A percentile compares a stretch with the other conserved stretches of the same genome.
Evolutionary conservation across 1,140 invertebrate species (phyloP).

Genomic region (Acromyrmex echinatior): DNA sequence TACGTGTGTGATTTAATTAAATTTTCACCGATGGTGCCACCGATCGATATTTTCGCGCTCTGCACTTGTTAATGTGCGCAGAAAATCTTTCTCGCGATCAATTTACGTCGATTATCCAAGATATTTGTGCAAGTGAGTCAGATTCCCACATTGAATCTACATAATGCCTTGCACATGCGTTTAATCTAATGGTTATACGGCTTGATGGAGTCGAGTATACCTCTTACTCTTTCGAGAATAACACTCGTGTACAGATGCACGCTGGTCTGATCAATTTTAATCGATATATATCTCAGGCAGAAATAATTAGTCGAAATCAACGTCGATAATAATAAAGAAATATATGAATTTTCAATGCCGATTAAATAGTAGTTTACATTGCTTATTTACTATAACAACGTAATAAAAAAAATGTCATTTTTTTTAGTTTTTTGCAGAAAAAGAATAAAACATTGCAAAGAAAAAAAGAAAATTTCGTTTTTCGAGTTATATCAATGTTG

Average conservation of each 20-base stretch:
- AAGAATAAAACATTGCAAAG: no score
- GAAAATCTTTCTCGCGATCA: conserved; percentile 34
- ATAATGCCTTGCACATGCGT: conserved; percentile 70
- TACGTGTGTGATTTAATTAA: conserved; percentile 64
- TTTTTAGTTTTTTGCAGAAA: no score
- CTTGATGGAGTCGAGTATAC: conserved; percentile 59
- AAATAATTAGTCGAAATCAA: no score
- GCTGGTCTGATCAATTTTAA: conserved; percentile 31
- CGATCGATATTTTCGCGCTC: conserved; percentile 47
- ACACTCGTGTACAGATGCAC: conserved; percentile 60
- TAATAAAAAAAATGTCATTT: no score
- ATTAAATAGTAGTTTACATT: no score
- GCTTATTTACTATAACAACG: no score
- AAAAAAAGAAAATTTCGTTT: no score
- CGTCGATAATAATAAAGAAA: no score
- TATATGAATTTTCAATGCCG: no score
- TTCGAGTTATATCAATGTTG: no score
- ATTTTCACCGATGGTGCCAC: conserved; percentile 35
- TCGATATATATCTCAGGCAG: neutral
- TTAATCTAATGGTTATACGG: conserved; percentile 65
- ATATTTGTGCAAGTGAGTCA: conserved; percentile 4
- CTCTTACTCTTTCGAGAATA: conserved; percentile 50
- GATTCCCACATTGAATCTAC: conserved; percentile 37
- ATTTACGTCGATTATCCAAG: conserved; percentile 9
- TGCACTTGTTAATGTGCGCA: conserved; percentile 16